Evolutionary conservation across 2,888 invertebrate species (phyloP), one percentile per base, ranked within the genome.

Genomic region (Asteroscopus sphinx): DNA sequence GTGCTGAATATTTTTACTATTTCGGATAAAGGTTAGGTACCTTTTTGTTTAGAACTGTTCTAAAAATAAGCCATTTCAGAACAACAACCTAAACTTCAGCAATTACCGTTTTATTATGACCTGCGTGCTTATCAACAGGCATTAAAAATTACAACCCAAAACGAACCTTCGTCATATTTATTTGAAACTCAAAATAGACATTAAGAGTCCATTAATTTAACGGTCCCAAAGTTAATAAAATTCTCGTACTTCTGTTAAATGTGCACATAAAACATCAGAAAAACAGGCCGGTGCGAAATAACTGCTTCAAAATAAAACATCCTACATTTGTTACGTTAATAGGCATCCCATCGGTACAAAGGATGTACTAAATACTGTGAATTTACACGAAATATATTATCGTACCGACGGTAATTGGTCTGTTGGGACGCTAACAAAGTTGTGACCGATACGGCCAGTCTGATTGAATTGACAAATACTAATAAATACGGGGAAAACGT

Each of bases 261-360:
- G 76, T 61, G 71, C 59, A 65, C 72, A 75, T 80, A 79, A 80
- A 81, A 74, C 71, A 73, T 70, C 63, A 70, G 72, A 77, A 77
- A 78, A 78, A 72, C 68, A 56, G 48, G 56, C 64, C 71, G 61
- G 56, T 71, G 73, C 58, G 59, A 73, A 81, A 75, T 82, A 82
- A 82, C 63, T 59, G 69, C 52, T 47, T 62, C 42, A 69, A 79
- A 81, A 82, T 77, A 81, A 83, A 82, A 83, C 74, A 73, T 55
- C 41, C 69, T 62, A 63, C 77, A 80, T 84, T 83, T 74, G 70
- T 81, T 77, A 73, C 64, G 55, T 76, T 77, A 78, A 77, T 76
- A 79, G 76, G 60, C 63, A 68, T 39, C 68, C 70, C 44, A 49
- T 35, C 47, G 28, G 58, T 45, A 49, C 52, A 66, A 62, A 62